Percentiles rank a stretch among this genome's conserved stretches.
These are phyloP conservation scores for Branchipolynoe longqiensis DNA, from an alignment of 2,888 invertebrate species.

Conservation along the genomic window DNA sequence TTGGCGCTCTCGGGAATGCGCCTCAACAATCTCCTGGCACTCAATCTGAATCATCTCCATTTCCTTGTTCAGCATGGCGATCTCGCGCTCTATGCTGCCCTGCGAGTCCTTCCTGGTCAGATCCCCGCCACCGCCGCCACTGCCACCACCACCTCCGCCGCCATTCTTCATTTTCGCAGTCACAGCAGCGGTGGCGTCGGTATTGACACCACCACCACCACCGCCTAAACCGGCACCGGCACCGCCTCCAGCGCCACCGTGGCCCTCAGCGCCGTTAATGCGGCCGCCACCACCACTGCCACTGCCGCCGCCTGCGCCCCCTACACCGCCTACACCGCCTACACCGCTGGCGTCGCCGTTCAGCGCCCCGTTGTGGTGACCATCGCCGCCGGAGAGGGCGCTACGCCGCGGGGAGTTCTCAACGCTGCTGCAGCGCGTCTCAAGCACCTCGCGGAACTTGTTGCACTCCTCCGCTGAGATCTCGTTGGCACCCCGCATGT, in stretches of 20 bases:
- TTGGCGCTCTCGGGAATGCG: constrained; percentile 76
- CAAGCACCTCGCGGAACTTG: constrained; percentile 77
- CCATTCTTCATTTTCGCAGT: too few species aligned
- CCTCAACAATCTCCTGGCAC: constrained; percentile 82
- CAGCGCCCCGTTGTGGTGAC: too few species aligned
- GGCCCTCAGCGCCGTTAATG: too few species aligned
- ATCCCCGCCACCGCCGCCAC: constrained; percentile 1
- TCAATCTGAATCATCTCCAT: constrained; percentile 85
- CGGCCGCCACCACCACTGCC: too few species aligned
- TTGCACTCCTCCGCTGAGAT: constrained; percentile 76
- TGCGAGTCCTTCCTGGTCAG: constrained; percentile 73
- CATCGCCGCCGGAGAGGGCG: neutral
- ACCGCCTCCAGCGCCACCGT: too few species aligned
- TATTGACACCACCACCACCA: constrained; percentile 3
- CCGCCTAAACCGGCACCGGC: neutral
- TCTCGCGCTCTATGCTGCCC: constrained; percentile 83
- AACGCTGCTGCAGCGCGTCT: constrained; percentile 72
- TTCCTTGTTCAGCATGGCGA: constrained; percentile 84
- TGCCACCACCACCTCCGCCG: neutral
- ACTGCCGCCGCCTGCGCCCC: too few species aligned
- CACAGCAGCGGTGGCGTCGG: neutral
- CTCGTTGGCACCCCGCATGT: constrained; percentile 69
- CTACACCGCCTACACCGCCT: too few species aligned
- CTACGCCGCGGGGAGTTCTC: constrained; percentile 61
- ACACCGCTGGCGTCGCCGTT: too few species aligned